These are phyloP conservation scores for Ceratoteleas bidentatus DNA, from an alignment of 1,140 invertebrate species.

Conservation along the genomic window DNA sequence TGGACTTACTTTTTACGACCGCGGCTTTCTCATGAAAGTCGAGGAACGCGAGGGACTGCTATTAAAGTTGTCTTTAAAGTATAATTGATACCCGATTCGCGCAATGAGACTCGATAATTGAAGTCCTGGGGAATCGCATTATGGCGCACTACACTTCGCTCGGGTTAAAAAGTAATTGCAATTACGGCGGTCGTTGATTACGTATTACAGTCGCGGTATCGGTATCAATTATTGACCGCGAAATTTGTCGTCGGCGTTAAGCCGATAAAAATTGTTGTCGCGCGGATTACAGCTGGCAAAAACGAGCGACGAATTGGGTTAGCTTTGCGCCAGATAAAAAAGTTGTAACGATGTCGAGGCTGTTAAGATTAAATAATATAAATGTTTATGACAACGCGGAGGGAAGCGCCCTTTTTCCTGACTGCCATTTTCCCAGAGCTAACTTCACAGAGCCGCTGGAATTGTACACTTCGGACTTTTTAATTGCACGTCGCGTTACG, in stretches of 20 bases:
- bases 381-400: neutral
- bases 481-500: too few relatives aligned
- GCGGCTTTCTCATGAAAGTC: neutral
- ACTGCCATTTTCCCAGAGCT: too few relatives aligned
- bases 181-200: neutral
- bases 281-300: neutral
- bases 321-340: slow-evolving; percentile 2
- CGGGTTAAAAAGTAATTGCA: neutral
- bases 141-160: neutral
- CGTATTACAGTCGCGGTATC: neutral
- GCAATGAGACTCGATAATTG: slow-evolving; percentile 1
- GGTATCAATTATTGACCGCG: neutral
- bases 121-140: neutral
- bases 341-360: neutral
- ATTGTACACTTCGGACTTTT: too few relatives aligned
- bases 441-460: too few relatives aligned
- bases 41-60: neutral
- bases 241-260: neutral
- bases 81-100: neutral
- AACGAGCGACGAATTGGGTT: neutral
- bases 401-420: neutral
- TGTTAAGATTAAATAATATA: neutral
- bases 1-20: too few relatives aligned
- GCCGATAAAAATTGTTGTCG: neutral
- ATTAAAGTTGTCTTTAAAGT: neutral